Evolutionary conservation across 1,140 invertebrate species (phyloP).

Genomic region (Caerostris extrusa): DNA sequence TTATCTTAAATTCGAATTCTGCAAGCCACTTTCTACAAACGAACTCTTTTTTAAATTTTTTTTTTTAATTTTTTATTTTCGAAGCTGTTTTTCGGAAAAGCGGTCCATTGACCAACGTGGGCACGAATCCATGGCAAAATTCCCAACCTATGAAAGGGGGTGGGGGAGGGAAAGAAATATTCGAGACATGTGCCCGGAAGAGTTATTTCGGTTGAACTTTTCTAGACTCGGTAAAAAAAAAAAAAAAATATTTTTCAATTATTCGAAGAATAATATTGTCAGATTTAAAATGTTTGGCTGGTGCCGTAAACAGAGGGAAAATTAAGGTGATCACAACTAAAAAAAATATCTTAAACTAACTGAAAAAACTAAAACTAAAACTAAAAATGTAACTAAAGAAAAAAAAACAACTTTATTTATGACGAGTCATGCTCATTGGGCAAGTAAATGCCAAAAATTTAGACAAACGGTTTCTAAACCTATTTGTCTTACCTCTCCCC

Average conservation of each 20-base stretch:
- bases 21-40: background rate
- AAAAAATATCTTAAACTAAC: background rate
- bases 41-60: background rate
- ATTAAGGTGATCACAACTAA: background rate
- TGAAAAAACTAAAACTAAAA: no score
- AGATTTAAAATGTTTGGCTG: background rate
- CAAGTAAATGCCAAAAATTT: no score
- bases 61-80: background rate
- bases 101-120: slow-evolving; percentile 39
- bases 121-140: slow-evolving; percentile 45
- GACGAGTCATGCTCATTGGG: no score
- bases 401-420: background rate
- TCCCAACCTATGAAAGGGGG: background rate
- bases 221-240: background rate
- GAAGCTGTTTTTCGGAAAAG: background rate
- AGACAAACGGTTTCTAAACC: no score
- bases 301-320: no score
- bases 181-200: background rate
- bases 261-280: background rate
- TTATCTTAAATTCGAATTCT: background rate
- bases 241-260: background rate
- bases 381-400: background rate
- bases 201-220: slow-evolving; percentile 32
- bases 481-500: no score
- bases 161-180: background rate